Conservation (phyloP, 2,113 vertebrate species). For the Litocranius walleri region DNA sequence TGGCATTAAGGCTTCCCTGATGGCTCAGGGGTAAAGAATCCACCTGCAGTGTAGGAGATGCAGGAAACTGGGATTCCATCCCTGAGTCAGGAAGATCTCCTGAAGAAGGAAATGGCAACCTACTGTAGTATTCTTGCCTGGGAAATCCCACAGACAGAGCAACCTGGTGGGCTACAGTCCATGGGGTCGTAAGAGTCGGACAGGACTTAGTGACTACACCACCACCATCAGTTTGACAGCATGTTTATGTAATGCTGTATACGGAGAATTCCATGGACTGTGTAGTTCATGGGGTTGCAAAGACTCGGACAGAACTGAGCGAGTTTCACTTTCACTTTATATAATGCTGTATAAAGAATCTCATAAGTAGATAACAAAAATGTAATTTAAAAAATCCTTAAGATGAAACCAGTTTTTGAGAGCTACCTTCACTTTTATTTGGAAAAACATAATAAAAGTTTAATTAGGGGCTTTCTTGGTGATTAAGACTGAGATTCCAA, state of each 20-base stretch:
- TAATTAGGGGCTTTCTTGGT: neutral
- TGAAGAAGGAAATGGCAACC: neutral
- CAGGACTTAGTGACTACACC: neutral
- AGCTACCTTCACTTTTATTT: neutral
- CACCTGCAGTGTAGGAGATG: neutral
- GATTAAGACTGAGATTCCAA: neutral
- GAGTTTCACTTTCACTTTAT: neutral
- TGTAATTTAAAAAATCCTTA: neutral
- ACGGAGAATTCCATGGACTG: neutral
- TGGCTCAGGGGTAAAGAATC: neutral
- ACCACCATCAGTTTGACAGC: neutral
- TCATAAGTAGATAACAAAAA: neutral
- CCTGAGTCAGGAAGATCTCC: neutral
- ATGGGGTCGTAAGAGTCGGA: accelerated
- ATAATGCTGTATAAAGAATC: neutral
- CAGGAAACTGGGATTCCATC: neutral
- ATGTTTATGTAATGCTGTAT: neutral
- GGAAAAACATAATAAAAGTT: neutral
- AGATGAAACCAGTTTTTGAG: neutral
- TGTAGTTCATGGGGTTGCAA: neutral
- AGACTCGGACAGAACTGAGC: neutral
- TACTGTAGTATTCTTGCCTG: neutral
- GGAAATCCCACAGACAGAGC: neutral
- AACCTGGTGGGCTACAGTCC: neutral
- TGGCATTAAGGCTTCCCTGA: neutral